Percentiles rank a stretch among this genome's conserved stretches.
Evolutionary conservation across 2,888 invertebrate genomes (phyloP).

Genomic region (Drosophila pegasa): DNA sequence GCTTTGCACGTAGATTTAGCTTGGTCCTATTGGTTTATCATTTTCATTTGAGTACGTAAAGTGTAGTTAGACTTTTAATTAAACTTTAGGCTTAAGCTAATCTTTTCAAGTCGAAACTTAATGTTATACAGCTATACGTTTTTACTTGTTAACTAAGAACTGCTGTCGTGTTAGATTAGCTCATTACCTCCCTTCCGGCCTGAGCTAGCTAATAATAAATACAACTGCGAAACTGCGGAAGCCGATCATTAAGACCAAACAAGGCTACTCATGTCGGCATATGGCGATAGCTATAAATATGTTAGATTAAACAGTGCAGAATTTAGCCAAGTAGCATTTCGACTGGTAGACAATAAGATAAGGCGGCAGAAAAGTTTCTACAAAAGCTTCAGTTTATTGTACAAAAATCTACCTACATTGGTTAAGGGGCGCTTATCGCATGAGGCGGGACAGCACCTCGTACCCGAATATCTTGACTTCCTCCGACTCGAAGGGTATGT

Average conservation of each 20-base stretch:
- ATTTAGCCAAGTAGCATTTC: neutral
- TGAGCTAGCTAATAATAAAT: conserved; percentile 25
- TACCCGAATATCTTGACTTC: conserved; percentile 84
- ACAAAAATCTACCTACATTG: conserved; percentile 19
- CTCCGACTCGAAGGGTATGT: conserved; percentile 85
- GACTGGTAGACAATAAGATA: conserved; percentile 34
- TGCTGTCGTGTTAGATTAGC: conserved; percentile 42
- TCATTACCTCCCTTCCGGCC: conserved; percentile 38
- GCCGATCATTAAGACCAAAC: conserved; percentile 21
- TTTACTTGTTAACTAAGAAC: conserved; percentile 71
- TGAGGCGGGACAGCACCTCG: conserved; percentile 83
- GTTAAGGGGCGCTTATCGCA: conserved; percentile 43
- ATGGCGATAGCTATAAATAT: conserved; percentile 7
- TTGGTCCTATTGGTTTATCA: conserved; percentile 74
- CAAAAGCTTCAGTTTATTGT: conserved; percentile 55
- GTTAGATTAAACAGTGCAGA: conserved; percentile 14
- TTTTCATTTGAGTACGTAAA: conserved; percentile 42
- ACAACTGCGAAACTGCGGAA: conserved; percentile 47
- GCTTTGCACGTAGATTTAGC: conserved; percentile 61
- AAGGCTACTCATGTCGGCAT: neutral
- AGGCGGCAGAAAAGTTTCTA: conserved; percentile 28
- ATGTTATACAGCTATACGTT: conserved; percentile 36
- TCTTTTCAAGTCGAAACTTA: conserved; percentile 53
- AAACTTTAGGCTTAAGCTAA: conserved; percentile 49
- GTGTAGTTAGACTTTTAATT: conserved; percentile 63